Evolutionary conservation across 2,797 vertebrate genomes (phyloP).

Genomic region (Helicolenus hilgendorfi): DNA sequence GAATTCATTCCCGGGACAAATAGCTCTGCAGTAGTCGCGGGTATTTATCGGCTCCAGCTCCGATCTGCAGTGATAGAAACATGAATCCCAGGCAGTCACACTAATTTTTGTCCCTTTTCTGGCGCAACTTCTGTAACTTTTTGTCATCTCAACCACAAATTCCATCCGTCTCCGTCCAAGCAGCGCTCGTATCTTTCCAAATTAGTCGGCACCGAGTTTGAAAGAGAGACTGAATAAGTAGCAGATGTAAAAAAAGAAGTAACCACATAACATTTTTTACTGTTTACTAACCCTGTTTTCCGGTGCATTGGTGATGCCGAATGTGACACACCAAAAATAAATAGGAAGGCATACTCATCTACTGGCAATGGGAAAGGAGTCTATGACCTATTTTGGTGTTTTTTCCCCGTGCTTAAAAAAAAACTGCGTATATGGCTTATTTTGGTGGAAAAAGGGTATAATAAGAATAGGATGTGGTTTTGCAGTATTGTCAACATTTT

Average conservation of each 20-base stretch:
- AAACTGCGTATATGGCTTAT: too few species aligned
- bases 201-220: neutral
- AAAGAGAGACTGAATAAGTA: neutral
- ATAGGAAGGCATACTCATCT: neutral
- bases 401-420: neutral
- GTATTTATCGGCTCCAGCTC: too few species aligned
- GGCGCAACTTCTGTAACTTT: neutral
- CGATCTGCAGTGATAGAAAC: too few species aligned
- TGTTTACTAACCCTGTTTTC: neutral
- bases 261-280: too few species aligned
- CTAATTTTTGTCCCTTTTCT: too few species aligned
- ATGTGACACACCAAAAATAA: neutral
- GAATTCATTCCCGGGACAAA: too few species aligned
- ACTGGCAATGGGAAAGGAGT: neutral
- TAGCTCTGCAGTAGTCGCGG: accelerated
- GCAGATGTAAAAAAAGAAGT: neutral
- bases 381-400: neutral
- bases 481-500: neutral
- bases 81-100: accelerated
- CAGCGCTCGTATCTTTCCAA: neutral
- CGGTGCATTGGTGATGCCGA: neutral
- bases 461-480: neutral
- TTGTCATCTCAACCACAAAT: neutral
- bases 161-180: neutral
- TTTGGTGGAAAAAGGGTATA: neutral